phyloP scores from a whole-genome alignment of 2,797 vertebrate genomes.

The Esox masquinongy region DNA sequence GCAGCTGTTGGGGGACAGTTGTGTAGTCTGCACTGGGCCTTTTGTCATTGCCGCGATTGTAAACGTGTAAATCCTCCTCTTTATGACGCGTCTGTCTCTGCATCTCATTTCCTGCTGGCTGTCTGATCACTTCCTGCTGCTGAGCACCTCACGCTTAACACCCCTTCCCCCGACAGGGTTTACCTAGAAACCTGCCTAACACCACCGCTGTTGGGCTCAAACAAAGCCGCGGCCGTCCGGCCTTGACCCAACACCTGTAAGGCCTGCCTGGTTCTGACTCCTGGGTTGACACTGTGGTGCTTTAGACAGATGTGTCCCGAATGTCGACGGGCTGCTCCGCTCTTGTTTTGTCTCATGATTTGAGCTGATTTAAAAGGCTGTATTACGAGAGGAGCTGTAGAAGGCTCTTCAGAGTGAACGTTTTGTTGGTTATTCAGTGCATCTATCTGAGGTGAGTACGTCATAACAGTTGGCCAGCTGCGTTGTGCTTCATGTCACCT shows the following conservation, averaged over 20 bases:
- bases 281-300: not conserved
- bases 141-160: conserved; percentile 10
- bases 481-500: not conserved
- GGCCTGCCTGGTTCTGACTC: not conserved
- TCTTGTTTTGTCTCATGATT: not conserved
- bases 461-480: not conserved
- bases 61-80: conserved; percentile 50
- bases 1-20: conserved; percentile 25
- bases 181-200: conserved; percentile 45
- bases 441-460: not conserved
- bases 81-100: conserved; percentile 49
- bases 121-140: conserved; percentile 13
- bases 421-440: not conserved
- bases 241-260: not conserved
- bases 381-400: not conserved
- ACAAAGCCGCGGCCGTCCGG: not conserved
- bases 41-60: conserved; percentile 49
- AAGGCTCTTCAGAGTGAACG: not conserved
- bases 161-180: conserved; percentile 20
- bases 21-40: conserved; percentile 43
- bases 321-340: not conserved
- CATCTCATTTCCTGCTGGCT: conserved; percentile 30
- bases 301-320: not conserved
- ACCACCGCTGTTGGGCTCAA: conserved; percentile 10
- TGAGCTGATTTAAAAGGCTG: not conserved